phyloP scores from a whole-genome alignment of 2,797 vertebrate species.

The Enteromius anoplus region DNA sequence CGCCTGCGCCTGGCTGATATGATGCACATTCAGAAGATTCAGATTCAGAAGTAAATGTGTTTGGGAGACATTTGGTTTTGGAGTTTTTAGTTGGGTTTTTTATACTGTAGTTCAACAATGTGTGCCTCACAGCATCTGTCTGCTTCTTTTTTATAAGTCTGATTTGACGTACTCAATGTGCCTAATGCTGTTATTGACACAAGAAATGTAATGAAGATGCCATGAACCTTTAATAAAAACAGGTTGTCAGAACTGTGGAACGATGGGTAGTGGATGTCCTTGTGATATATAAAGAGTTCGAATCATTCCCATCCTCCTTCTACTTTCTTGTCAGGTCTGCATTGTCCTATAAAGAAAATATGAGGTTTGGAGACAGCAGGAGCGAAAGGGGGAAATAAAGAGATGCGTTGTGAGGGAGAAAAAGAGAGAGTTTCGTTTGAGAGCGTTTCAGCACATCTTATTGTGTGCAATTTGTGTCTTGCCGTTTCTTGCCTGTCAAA shows the following conservation, averaged over 20 bases:
- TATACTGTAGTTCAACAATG: background rate
- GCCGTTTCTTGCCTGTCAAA: constrained; percentile 60
- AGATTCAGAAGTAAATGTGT: constrained; percentile 33
- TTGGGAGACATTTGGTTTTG: constrained; percentile 35
- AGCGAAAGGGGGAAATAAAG: background rate
- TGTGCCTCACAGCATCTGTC: constrained; percentile 1
- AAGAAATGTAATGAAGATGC: background rate
- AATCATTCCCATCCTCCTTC: background rate
- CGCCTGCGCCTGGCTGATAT: constrained; percentile 43
- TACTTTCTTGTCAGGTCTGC: constrained; percentile 14
- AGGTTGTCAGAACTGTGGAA: constrained; percentile 11
- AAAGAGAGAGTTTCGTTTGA: constrained; percentile 1
- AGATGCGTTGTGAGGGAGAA: background rate
- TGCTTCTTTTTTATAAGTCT: background rate
- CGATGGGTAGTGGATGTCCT: background rate
- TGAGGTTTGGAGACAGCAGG: background rate
- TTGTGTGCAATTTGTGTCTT: constrained; percentile 47
- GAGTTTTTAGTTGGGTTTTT: background rate
- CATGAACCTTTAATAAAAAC: constrained; percentile 10
- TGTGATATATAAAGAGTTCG: background rate
- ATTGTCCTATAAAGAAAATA: constrained; percentile 26
- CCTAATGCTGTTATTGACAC: background rate
- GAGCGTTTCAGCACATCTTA: constrained; percentile 8
- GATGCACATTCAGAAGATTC: constrained; percentile 21
- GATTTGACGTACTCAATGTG: background rate